These are phyloP conservation scores for Onychomys arenicola DNA, from an alignment of 2,797 vertebrate genomes.

Conservation along the genomic window DNA sequence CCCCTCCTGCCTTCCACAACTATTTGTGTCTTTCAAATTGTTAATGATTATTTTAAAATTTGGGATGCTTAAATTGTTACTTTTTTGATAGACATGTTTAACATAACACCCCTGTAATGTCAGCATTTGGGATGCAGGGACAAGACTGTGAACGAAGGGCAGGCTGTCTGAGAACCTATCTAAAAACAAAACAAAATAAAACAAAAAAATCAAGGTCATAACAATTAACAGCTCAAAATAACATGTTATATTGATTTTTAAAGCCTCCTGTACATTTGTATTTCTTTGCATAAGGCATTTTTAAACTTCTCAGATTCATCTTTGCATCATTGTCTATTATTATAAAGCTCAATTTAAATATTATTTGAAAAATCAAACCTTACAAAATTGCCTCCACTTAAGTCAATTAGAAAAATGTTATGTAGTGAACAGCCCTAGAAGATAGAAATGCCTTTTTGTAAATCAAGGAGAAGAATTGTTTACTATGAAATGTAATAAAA, in stretches of 20 bases:
- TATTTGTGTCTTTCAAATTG: neutral
- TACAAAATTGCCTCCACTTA: neutral
- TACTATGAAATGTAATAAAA: constrained; percentile 19
- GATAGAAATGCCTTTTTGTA: neutral
- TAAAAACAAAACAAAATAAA: neutral
- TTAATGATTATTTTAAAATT: neutral
- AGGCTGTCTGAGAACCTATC: neutral
- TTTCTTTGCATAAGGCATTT: neutral
- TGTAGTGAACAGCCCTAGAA: constrained; percentile 6
- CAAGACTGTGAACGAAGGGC: neutral
- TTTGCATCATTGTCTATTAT: neutral
- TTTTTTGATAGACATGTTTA: neutral
- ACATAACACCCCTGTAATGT: neutral
- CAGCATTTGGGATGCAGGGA: neutral
- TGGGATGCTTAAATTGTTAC: neutral
- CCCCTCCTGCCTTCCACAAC: neutral
- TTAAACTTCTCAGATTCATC: neutral
- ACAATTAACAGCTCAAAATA: neutral
- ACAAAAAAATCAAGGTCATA: neutral
- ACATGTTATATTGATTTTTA: neutral
- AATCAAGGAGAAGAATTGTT: constrained; percentile 13
- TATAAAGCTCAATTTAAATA: neutral
- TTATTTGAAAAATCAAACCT: constrained; percentile 2
- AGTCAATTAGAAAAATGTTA: neutral
- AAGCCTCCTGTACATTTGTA: neutral